A percentile compares a stretch with the other conserved stretches of the same genome.
phyloP scores from a whole-genome alignment of 2,113 vertebrate species.

The Dolichallabes microphthalmus region DNA sequence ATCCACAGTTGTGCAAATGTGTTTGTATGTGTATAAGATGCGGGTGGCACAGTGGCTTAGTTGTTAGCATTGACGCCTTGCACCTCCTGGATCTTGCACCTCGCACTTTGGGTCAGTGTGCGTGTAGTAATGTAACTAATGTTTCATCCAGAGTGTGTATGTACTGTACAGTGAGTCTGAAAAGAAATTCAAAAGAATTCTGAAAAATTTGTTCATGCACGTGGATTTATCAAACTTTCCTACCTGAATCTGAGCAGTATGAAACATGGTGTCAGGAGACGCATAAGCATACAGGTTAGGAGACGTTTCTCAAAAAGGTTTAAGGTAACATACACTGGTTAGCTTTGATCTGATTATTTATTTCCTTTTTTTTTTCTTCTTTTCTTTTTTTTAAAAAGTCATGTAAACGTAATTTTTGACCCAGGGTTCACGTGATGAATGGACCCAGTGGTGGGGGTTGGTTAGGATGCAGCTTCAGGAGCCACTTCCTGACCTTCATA shows the following conservation, averaged over 20 bases:
- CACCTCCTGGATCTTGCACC: no score
- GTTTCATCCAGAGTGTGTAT: not conserved
- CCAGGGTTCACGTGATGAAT: not conserved
- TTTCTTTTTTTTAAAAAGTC: no score
- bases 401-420: not conserved
- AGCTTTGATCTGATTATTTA: no score
- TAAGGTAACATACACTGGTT: not conserved
- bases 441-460: not conserved
- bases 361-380: no score
- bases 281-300: not conserved
- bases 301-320: not conserved
- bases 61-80: no score
- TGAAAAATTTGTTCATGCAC: not conserved
- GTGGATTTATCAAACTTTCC: not conserved
- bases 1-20: not conserved
- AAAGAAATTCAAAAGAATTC: no score
- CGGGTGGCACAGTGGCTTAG: no score
- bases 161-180: not conserved
- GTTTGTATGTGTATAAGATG: not conserved
- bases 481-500: conserved; percentile 8
- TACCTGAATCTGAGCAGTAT: not conserved
- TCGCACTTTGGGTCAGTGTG: no score
- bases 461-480: not conserved
- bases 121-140: no score
- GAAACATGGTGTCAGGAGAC: not conserved